phyloP scores from a whole-genome alignment of 2,113 vertebrate species.

The Aix galericulata region DNA sequence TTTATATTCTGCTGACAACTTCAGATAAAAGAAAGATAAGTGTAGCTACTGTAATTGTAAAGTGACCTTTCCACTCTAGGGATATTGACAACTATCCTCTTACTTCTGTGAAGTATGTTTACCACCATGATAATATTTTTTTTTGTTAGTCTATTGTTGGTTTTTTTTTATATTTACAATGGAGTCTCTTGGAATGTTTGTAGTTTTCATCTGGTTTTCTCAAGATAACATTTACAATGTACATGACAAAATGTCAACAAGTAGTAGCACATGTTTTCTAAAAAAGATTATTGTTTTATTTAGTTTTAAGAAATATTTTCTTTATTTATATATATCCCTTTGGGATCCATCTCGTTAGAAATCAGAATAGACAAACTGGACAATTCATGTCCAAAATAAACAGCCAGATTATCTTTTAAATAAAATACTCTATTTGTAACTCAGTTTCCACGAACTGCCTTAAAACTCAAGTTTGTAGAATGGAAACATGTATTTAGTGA shows the following conservation, averaged over 20 bases:
- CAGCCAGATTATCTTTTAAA: not conserved
- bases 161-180: constrained; percentile 3
- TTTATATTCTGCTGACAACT: constrained; percentile 51
- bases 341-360: not conserved
- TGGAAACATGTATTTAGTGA: not conserved
- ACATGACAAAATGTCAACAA: constrained; percentile 60
- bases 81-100: constrained; percentile 37
- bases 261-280: constrained; percentile 5
- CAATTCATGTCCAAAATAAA: not conserved
- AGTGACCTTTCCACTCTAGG: constrained; percentile 33
- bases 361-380: not conserved
- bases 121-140: not conserved
- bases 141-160: not conserved
- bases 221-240: constrained; percentile 42
- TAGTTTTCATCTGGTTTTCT: constrained; percentile 39
- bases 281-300: not conserved
- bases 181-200: constrained; percentile 9
- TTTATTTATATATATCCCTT: not conserved
- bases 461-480: not conserved
- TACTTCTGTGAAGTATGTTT: not conserved
- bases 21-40: constrained; percentile 44
- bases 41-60: constrained; percentile 9
- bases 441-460: not conserved
- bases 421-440: not conserved
- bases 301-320: not conserved